Conservation (phyloP, 2,888 invertebrate genomes). For the Hoplodrina ambigua region DNA sequence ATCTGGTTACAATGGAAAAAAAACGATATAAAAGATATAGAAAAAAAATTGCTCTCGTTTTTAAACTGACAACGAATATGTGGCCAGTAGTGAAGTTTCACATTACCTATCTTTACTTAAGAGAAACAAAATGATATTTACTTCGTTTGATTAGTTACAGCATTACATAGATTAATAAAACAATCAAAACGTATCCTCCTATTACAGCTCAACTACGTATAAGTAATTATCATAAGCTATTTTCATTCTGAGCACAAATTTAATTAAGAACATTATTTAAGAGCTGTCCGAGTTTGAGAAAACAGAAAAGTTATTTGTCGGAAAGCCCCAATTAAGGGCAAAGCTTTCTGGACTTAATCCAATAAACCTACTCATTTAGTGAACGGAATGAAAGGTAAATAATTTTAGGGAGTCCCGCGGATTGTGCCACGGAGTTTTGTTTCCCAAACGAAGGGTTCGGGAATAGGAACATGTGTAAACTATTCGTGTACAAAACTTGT, state of each 20-base stretch:
- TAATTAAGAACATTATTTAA: conserved; percentile 87
- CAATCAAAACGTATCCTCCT: conserved; percentile 26
- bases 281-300: conserved; percentile 88
- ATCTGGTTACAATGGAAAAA: conserved; percentile 1
- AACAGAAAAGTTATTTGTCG: conserved; percentile 89
- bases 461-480: conserved; percentile 54
- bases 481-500: conserved; percentile 56
- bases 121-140: conserved; percentile 9
- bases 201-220: conserved; percentile 35
- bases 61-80: background rate
- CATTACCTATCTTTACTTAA: background rate
- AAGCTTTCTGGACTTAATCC: conserved; percentile 90
- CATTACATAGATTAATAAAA: conserved; percentile 45
- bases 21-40: background rate
- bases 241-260: conserved; percentile 81
- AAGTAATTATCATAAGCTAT: conserved; percentile 73
- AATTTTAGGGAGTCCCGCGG: conserved; percentile 82
- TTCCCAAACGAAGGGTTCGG: conserved; percentile 70
- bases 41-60: too few relatives aligned
- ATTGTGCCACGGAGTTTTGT: conserved; percentile 76
- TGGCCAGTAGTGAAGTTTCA: background rate
- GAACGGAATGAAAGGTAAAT: conserved; percentile 88
- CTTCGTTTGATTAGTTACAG: conserved; percentile 12
- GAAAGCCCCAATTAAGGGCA: conserved; percentile 89
- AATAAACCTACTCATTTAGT: conserved; percentile 90